Evolutionary conservation across 1,140 invertebrate genomes (phyloP).

Genomic region (Drosophila saltans): DNA sequence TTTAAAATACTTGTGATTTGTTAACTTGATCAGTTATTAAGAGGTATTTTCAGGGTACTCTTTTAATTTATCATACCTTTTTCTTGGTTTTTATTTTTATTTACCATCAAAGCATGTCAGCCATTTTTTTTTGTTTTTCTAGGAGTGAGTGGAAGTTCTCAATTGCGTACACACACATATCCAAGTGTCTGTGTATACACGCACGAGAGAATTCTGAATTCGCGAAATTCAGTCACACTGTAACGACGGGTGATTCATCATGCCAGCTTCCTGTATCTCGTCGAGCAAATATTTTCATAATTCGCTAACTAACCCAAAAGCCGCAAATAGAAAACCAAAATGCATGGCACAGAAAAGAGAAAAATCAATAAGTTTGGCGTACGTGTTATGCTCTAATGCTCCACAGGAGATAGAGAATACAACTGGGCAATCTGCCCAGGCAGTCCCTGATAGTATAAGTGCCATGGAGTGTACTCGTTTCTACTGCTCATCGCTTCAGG

Average conservation of each 20-base stretch:
- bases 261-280: constrained; percentile 51
- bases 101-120: constrained; percentile 44
- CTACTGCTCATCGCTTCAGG: constrained; percentile 20
- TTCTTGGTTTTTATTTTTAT: constrained; percentile 40
- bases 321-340: constrained; percentile 43
- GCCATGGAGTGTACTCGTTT: constrained; percentile 2
- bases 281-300: constrained; percentile 78
- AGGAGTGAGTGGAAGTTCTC: constrained; percentile 12
- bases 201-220: constrained; percentile 68
- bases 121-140: background rate
- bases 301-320: constrained; percentile 77
- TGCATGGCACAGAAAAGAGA: constrained; percentile 46
- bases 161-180: constrained; percentile 16
- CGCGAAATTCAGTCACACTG: constrained; percentile 15
- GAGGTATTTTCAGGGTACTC: background rate
- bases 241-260: constrained; percentile 51
- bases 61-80: background rate
- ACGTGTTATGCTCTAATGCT: constrained; percentile 64
- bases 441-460: constrained; percentile 3
- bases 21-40: background rate
- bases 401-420: constrained; percentile 12
- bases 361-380: constrained; percentile 78
- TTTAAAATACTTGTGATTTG: too few species aligned
- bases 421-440: constrained; percentile 12
- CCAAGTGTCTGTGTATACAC: constrained; percentile 34